phyloP scores from a whole-genome alignment of 2,888 invertebrate species.

The Callinectes sapidus region DNA sequence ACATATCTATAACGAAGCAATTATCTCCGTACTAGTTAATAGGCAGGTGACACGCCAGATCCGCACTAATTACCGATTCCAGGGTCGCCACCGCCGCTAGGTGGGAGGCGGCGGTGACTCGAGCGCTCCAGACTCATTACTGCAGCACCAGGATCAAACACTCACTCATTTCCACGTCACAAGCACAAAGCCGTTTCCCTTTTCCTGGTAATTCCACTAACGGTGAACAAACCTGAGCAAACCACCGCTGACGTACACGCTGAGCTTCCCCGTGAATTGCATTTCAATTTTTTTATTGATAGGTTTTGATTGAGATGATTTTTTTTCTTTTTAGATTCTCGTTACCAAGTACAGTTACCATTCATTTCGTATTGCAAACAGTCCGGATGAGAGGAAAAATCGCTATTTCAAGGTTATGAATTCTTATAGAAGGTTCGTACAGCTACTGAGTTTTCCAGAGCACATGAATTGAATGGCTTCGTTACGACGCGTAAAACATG shows the following conservation, averaged over 20 bases:
- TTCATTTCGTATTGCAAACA: too few species aligned
- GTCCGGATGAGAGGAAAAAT: too few species aligned
- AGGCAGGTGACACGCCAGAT: slow-evolving; percentile 7
- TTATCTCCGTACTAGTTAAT: slow-evolving; percentile 13
- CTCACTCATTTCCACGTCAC: slow-evolving; percentile 29
- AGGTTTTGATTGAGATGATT: too few species aligned
- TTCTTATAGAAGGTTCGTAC: too few species aligned
- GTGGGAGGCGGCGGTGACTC: not conserved
- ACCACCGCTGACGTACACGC: not conserved
- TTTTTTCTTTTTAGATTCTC: too few species aligned
- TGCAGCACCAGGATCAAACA: slow-evolving; percentile 6
- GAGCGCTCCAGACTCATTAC: not conserved
- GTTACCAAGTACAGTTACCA: too few species aligned
- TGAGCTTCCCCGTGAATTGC: too few species aligned
- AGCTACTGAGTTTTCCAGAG: too few species aligned
- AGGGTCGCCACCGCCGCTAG: not conserved
- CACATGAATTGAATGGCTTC: too few species aligned
- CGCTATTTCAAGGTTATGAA: too few species aligned
- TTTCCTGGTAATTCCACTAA: slow-evolving; percentile 4
- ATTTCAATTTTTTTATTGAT: too few species aligned
- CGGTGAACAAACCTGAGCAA: not conserved
- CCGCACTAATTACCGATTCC: slow-evolving; percentile 8
- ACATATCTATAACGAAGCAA: slow-evolving; percentile 36
- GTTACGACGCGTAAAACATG: too few species aligned
- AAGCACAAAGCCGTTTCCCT: slow-evolving; percentile 17